Base-by-base conservation (phyloP, 2,113 vertebrate genomes). In the Phyllopteryx taeniolatus region DNA sequence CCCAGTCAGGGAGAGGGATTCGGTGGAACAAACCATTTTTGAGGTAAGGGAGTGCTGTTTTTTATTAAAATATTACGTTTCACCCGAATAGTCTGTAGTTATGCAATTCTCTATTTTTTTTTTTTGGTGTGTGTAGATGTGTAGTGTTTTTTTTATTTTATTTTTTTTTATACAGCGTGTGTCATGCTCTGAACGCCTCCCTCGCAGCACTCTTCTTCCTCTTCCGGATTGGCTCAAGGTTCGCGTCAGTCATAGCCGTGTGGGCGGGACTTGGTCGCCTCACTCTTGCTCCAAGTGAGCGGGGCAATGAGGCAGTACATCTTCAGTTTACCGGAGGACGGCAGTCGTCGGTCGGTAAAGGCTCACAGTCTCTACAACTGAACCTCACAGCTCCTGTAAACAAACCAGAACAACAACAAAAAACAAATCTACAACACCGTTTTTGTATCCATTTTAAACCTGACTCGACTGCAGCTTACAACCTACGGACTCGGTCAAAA, bases 241-340 rank as follows among this genome's bases (percentile, higher is more conserved):
- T 54, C 67, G 1, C 11, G 86, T 85, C 89, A 46, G 69, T 89
- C 85, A 85, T 62, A 53, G 2, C 14, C 15, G 1, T 31, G 67
- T 82, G 81, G 90, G 90, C 86, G 88, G 90, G 88, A 84, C 82
- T 89, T 80, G 83, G 86, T 87, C 84, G 80, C 76, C 87, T 80
- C 81, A 81, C 88, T 88, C 86, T 87, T 87, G 87, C 72, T 86
- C 78, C 83, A 81, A 74, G 33, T 27, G 70, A 79, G 66, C 83
- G 15, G 78, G 70, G 72, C 84, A 80, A 70, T 67, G 27, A 78
- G 39, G 43, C 74, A 65, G 60, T 66, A 57, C 72, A 53, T 76
- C 74, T 14, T 67, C 76, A 64, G 65, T 74, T 78, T 10, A 74
- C 67, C 70, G 70, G 71, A 80, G 79, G 74, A 79, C 79, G 44